phyloP scores from a whole-genome alignment of 2,113 vertebrate species.

The Sus scrofa region DNA sequence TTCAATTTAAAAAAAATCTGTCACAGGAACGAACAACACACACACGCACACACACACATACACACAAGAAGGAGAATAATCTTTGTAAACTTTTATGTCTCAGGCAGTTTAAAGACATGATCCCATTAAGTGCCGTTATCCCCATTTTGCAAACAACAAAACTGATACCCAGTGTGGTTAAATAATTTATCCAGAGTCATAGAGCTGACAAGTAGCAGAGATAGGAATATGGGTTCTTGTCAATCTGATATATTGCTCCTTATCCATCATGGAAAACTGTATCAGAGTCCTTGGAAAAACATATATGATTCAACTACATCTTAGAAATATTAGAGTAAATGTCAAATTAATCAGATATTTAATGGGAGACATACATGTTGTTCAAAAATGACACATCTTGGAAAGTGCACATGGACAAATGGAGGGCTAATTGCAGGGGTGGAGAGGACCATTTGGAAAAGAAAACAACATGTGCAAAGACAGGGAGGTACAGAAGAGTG shows the following conservation, averaged over 20 bases:
- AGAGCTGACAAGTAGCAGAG: background rate
- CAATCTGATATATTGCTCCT: background rate
- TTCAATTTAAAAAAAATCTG: background rate
- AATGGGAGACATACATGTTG: background rate
- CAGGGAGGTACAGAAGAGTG: background rate
- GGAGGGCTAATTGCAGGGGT: background rate
- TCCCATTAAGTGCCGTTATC: background rate
- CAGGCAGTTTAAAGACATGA: background rate
- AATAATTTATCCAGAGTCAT: background rate
- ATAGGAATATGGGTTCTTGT: background rate
- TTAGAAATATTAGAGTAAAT: slow-evolving; percentile 33
- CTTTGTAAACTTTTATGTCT: background rate
- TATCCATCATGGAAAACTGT: background rate
- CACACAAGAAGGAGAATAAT: background rate
- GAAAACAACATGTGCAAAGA: background rate
- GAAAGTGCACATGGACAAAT: background rate
- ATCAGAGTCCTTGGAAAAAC: background rate
- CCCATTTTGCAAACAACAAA: slow-evolving; percentile 2
- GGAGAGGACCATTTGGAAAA: background rate
- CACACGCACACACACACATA: too few species aligned
- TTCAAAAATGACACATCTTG: background rate
- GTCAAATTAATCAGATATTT: slow-evolving; percentile 3
- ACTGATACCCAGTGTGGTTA: background rate
- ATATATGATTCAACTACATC: background rate
- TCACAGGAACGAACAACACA: background rate